These are phyloP conservation scores for Rousettus leschenaultii DNA, from an alignment of 2,113 vertebrate species.

Conservation along the genomic window DNA sequence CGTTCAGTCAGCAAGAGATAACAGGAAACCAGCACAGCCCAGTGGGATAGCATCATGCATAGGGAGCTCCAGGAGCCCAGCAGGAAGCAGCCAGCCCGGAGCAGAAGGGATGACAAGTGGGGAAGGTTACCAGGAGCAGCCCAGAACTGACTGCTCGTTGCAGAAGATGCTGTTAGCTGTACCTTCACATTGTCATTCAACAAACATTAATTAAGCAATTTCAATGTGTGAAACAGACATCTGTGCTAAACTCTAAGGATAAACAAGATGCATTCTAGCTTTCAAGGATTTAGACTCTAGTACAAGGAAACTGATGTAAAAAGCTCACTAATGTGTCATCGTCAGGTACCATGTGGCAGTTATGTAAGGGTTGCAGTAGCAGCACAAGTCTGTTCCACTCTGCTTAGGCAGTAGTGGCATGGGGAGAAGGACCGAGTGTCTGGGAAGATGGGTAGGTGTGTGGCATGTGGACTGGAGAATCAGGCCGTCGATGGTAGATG, in stretches of 20 bases:
- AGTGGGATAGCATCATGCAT: too few relatives aligned
- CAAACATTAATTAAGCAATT: neutral
- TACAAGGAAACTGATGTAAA: neutral
- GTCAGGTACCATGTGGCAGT: neutral
- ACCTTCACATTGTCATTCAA: neutral
- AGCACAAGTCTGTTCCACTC: accelerated
- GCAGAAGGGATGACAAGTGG: neutral
- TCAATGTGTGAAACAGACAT: neutral
- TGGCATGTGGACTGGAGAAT: neutral
- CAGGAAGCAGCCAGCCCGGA: neutral
- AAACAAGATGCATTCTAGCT: neutral
- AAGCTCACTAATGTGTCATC: neutral
- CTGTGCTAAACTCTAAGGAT: neutral
- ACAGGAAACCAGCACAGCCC: neutral
- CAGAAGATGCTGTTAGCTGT: neutral
- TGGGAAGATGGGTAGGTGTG: neutral
- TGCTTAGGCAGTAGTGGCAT: too few relatives aligned
- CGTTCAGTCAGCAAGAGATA: neutral
- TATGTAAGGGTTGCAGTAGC: neutral
- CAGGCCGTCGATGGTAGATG: neutral
- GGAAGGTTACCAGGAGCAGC: neutral
- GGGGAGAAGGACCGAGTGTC: neutral
- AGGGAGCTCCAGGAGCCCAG: neutral
- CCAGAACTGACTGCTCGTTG: neutral
- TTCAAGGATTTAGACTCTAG: neutral